Evolutionary conservation across 2,797 vertebrate species (phyloP).

Genomic region (Malacoraja senta): DNA sequence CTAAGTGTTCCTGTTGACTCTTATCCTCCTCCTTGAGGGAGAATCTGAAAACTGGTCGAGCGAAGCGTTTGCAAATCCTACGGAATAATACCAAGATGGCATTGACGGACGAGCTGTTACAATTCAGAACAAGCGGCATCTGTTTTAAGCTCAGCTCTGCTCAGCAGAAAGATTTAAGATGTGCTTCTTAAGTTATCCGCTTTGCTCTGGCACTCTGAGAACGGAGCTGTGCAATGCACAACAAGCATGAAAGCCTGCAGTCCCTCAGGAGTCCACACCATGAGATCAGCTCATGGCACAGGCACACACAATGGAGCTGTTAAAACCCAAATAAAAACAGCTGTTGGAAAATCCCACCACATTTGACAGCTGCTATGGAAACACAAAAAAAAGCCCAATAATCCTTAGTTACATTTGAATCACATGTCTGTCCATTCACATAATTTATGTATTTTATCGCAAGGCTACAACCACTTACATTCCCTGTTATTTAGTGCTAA

Average conservation of each 20-base stretch:
- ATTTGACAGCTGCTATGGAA: slow-evolving; percentile 12
- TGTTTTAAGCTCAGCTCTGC: background rate
- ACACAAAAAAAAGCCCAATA: background rate
- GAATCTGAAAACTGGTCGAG: slow-evolving; percentile 15
- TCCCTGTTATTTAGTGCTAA: background rate
- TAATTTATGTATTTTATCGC: background rate
- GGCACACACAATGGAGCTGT: slow-evolving; percentile 15
- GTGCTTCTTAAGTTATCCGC: background rate
- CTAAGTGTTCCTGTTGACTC: background rate
- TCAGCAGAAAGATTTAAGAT: slow-evolving; percentile 19
- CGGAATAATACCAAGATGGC: background rate
- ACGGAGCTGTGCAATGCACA: background rate
- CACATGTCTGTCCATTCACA: background rate
- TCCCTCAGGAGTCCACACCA: slow-evolving; percentile 1
- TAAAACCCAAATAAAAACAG: slow-evolving; percentile 28
- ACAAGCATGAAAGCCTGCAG: background rate
- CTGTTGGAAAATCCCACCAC: slow-evolving; percentile 24
- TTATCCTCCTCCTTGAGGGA: background rate
- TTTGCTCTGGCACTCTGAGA: background rate
- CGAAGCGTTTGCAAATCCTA: slow-evolving; percentile 10
- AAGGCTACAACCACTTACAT: background rate
- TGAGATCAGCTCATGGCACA: background rate
- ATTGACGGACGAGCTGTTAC: slow-evolving; percentile 13
- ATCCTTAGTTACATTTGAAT: slow-evolving; percentile 24
- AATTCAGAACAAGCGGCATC: slow-evolving; percentile 21